Conservation (phyloP, 2,888 invertebrate genomes). For the Lissonota sp. region DNA sequence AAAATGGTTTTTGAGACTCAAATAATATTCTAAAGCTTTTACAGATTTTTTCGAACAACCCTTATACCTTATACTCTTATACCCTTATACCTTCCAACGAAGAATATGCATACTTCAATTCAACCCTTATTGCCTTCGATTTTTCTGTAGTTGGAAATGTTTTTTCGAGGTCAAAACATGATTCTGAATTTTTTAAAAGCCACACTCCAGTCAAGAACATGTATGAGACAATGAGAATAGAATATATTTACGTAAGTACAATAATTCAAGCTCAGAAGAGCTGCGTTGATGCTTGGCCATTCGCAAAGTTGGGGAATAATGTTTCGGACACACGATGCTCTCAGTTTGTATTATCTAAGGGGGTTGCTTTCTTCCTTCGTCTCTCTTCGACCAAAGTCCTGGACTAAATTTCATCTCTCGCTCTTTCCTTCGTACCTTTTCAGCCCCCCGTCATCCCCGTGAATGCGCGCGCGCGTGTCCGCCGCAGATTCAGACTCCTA, state of each 20-base stretch:
- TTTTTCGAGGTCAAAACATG: no score
- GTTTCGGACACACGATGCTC: constrained; percentile 83
- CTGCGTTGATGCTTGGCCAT: constrained; percentile 50
- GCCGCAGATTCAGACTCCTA: constrained; percentile 94
- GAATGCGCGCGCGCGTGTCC: constrained; percentile 88
- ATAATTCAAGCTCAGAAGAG: constrained; percentile 30
- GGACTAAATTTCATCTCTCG: constrained; percentile 57
- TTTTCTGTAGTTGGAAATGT: no score
- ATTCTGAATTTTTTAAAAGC: no score
- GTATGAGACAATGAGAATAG: not conserved
- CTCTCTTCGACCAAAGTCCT: constrained; percentile 51
- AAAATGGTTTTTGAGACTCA: no score
- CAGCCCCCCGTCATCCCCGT: constrained; percentile 70
- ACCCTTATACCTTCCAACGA: no score
- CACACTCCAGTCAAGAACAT: no score
- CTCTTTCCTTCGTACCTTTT: constrained; percentile 61
- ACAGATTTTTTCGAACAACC: no score
- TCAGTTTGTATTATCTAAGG: constrained; percentile 61
- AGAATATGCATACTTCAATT: no score
- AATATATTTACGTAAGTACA: not conserved
- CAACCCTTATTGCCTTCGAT: no score
- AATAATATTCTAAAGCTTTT: no score
- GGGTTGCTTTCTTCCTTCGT: constrained; percentile 45
- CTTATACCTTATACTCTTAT: no score
- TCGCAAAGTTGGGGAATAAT: constrained; percentile 81